These are phyloP conservation scores for Lepus europaeus DNA, from an alignment of 2,113 vertebrate species.

Conservation along the genomic window DNA sequence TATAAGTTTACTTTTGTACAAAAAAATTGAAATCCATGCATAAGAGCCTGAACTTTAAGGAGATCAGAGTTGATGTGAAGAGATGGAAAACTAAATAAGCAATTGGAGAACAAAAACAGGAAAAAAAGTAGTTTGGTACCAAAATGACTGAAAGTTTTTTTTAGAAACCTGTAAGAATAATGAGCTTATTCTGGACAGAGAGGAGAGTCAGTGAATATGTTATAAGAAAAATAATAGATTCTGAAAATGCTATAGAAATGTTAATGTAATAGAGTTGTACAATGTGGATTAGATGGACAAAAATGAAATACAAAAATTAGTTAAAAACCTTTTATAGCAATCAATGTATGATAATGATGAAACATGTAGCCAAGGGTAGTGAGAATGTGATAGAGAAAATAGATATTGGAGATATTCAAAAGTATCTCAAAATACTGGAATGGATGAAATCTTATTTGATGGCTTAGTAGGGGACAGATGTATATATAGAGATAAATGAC, in stretches of 20 bases:
- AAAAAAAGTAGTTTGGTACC: conserved; percentile 1
- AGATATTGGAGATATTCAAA: background rate
- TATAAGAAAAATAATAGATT: background rate
- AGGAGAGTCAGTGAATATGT: conserved; percentile 29
- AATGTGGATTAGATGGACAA: background rate
- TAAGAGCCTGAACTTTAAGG: background rate
- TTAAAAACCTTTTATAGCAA: background rate
- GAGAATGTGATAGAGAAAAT: conserved; percentile 3
- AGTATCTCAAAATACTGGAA: background rate
- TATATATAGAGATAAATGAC: background rate
- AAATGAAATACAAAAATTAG: background rate
- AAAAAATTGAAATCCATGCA: background rate
- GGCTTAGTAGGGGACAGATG: background rate
- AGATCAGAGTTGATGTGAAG: background rate
- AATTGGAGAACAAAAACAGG: conserved; percentile 10
- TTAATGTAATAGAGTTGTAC: background rate
- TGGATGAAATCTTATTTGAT: background rate
- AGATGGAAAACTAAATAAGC: background rate
- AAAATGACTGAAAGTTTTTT: conserved; percentile 16
- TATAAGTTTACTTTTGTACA: too few species aligned
- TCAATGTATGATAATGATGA: background rate
- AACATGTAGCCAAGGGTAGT: conserved; percentile 16
- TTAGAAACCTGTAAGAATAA: background rate
- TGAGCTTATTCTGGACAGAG: conserved; percentile 27
- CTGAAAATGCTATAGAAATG: conserved; percentile 51